Evolutionary conservation across 2,113 vertebrate species (phyloP), one percentile per base, ranked within the genome.

Genomic region (Nibea albiflora): DNA sequence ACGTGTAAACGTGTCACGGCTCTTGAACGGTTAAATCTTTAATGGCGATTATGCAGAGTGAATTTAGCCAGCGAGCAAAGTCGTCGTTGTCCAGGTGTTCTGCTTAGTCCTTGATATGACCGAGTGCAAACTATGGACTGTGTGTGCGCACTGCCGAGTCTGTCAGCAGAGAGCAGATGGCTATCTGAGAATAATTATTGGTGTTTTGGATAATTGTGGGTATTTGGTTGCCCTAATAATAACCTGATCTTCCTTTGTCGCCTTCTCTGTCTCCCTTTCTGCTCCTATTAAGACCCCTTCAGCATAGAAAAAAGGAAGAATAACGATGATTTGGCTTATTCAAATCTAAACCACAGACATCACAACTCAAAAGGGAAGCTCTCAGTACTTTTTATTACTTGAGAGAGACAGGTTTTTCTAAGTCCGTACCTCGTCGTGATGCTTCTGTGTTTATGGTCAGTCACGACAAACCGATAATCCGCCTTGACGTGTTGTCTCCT

Each of bases 101-200:
- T 26, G 1, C 52, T 39, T n/a, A 74, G 31, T 66, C 42, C 54
- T 76, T 54, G 11, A 71, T 73, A 46, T 73, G 52, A 76, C 56
- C 20, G 57, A 71, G 58, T 61, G 67, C 61, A 72, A 54, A 58
- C 44, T 39, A 46, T 39, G 35, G 35, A 39, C 35, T 61, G 31
- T 68, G 54, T 56, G 20, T 15, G 16, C 14, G 16, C 4, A 2
- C 67, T 63, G 64, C 74, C 49, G 62, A 50, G 67, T 26, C 28
- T 66, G 26, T 72, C 70, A 62, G 69, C 64, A 74, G 28, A 73
- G 54, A 69, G 66, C 70, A 84, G 70, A 85, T 84, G 68, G 73
- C 78, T 87, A 58, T 76, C 49, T 76, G 76, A 82, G 65, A 73
- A 70, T 87, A 76, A 82, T 84, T 85, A 56, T 44, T 78, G 49